A percentile compares a stretch with the other conserved stretches of the same genome.
phyloP scores from a whole-genome alignment of 1,140 invertebrate species.

The Calephelis virginiensis region DNA sequence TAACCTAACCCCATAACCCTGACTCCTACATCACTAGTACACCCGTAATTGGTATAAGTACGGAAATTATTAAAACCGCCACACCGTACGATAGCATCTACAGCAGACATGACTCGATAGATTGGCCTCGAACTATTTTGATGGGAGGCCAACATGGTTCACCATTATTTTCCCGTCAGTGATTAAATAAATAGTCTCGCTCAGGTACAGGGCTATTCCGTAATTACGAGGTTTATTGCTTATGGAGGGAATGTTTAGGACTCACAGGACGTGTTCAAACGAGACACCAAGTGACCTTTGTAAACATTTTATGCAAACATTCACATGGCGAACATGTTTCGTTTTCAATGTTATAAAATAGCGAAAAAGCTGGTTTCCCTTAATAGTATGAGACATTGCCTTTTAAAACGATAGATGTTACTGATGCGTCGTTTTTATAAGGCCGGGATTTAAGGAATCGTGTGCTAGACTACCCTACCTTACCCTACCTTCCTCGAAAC shows the following conservation, averaged over 20 bases:
- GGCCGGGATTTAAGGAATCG: too few species aligned
- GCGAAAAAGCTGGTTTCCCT: too few species aligned
- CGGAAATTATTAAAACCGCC: slow-evolving; percentile 46
- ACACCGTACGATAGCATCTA: slow-evolving; percentile 26
- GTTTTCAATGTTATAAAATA: neutral
- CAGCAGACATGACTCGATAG: slow-evolving; percentile 44
- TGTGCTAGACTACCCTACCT: too few species aligned
- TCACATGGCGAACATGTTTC: slow-evolving; percentile 18
- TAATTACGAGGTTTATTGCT: slow-evolving; percentile 71
- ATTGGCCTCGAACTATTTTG: slow-evolving; percentile 52
- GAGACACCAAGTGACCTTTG: slow-evolving; percentile 41
- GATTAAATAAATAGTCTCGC: slow-evolving; percentile 75
- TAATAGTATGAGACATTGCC: too few species aligned
- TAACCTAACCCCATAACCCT: neutral
- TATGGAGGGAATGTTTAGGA: slow-evolving; percentile 64
- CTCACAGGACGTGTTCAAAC: slow-evolving; percentile 35
- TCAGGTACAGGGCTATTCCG: slow-evolving; percentile 63
- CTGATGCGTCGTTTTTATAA: too few species aligned
- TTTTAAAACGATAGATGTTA: too few species aligned
- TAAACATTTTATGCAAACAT: slow-evolving; percentile 41
- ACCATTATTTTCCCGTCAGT: slow-evolving; percentile 74
- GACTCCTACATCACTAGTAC: neutral
- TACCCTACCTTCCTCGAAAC: too few species aligned
- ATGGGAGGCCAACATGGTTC: slow-evolving; percentile 38
- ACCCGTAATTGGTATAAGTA: slow-evolving; percentile 8